phyloP scores from a whole-genome alignment of 1,140 invertebrate genomes.

The Atta cephalotes region DNA sequence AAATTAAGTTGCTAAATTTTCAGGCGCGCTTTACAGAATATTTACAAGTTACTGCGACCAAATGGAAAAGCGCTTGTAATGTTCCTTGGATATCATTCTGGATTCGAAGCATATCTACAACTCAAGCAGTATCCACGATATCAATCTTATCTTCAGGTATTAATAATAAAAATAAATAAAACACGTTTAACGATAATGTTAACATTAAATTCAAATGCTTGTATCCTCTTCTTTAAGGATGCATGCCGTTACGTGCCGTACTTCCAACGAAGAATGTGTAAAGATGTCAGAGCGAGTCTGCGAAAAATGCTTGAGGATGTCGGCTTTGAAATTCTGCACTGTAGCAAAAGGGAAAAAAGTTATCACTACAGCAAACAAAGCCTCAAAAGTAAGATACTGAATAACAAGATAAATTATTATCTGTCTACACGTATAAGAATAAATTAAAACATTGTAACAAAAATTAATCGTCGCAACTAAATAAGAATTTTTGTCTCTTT shows the following conservation, averaged over 20 bases:
- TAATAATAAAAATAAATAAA: conserved; percentile 38
- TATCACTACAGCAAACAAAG: conserved; percentile 87
- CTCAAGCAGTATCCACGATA: conserved; percentile 88
- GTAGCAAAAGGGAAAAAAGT: conserved; percentile 88
- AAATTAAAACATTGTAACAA: background rate
- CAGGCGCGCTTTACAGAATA: conserved; percentile 89
- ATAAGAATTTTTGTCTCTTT: background rate
- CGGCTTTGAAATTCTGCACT: conserved; percentile 90
- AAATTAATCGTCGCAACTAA: background rate
- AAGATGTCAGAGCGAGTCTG: conserved; percentile 88
- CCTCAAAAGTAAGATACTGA: conserved; percentile 86
- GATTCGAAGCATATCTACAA: conserved; percentile 90
- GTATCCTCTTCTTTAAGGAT: conserved; percentile 74
- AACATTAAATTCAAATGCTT: background rate
- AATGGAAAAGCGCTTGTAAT: conserved; percentile 90
- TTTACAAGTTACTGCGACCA: conserved; percentile 88
- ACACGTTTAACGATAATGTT: background rate
- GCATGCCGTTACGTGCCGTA: conserved; percentile 80
- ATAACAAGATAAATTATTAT: background rate
- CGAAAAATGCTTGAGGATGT: conserved; percentile 88
- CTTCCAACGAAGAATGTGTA: conserved; percentile 77
- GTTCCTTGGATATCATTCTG: conserved; percentile 90
- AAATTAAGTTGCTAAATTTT: conserved; percentile 40
- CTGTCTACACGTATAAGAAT: background rate
- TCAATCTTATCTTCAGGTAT: conserved; percentile 89